Percentiles rank a stretch among this genome's conserved stretches.
Evolutionary conservation across 2,113 vertebrate genomes (phyloP).

Genomic region (Pelvicachromis taeniatus): DNA sequence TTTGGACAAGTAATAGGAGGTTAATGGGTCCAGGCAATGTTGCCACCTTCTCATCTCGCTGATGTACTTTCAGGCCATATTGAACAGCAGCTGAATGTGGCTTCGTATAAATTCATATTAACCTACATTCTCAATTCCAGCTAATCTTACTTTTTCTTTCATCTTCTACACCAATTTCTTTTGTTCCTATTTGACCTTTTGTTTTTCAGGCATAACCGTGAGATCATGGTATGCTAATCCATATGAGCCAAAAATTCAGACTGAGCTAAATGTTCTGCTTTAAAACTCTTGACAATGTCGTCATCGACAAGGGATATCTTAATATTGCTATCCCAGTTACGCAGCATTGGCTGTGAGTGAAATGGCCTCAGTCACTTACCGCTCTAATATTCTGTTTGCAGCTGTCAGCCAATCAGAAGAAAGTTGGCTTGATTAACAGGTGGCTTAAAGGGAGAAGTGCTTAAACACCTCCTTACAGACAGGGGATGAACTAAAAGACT

Average conservation of each 20-base stretch:
- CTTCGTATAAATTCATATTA: neutral
- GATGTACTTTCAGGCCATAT: neutral
- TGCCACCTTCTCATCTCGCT: conserved; percentile 14
- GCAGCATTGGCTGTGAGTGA: neutral
- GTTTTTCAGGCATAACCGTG: neutral
- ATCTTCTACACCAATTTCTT: neutral
- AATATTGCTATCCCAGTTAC: neutral
- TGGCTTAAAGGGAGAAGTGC: neutral
- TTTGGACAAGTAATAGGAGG: neutral
- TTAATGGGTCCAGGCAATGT: neutral
- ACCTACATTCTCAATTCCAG: conserved; percentile 8
- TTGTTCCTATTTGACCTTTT: neutral
- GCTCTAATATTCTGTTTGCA: neutral
- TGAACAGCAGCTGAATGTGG: neutral
- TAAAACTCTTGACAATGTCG: neutral
- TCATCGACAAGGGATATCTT: neutral
- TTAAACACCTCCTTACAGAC: neutral
- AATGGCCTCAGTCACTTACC: neutral
- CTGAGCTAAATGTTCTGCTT: neutral
- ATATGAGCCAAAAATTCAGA: neutral
- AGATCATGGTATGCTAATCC: neutral
- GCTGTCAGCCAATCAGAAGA: neutral
- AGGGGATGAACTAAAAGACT: neutral
- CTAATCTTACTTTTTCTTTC: neutral
- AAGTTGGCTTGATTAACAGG: neutral